phyloP scores from a whole-genome alignment of 2,797 vertebrate genomes.

The Siniperca obscura region DNA sequence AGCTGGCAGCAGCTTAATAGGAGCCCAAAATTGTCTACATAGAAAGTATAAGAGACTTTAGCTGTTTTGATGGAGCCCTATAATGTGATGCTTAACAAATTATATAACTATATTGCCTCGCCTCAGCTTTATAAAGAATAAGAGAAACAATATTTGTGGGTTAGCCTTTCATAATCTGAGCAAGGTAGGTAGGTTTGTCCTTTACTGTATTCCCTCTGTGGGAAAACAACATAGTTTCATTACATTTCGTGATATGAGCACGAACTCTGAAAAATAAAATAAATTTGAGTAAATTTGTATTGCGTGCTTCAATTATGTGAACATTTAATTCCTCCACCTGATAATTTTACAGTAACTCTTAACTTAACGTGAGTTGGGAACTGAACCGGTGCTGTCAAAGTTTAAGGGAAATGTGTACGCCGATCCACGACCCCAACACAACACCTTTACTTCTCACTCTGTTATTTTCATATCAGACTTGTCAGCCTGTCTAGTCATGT shows the following conservation, averaged over 20 bases:
- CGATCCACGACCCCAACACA: background rate
- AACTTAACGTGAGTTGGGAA: background rate
- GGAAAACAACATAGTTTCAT: background rate
- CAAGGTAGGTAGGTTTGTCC: background rate
- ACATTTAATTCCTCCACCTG: background rate
- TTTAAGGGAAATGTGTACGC: background rate
- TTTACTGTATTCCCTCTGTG: background rate
- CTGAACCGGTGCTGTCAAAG: background rate
- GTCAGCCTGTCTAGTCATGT: constrained; percentile 28
- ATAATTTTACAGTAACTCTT: background rate
- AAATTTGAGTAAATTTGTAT: background rate
- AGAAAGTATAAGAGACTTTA: constrained; percentile 26
- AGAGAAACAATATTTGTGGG: background rate
- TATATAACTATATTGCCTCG: background rate
- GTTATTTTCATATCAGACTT: constrained; percentile 33
- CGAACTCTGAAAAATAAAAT: background rate
- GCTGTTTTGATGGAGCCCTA: constrained; percentile 14
- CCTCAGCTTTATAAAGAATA: background rate
- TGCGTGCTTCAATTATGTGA: background rate
- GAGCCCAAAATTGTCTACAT: constrained; percentile 32
- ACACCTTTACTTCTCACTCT: constrained; percentile 3
- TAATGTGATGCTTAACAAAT: background rate
- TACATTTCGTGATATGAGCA: background rate
- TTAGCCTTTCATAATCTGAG: constrained; percentile 1
- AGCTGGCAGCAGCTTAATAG: constrained; percentile 54